Evolutionary conservation across 1,140 invertebrate genomes (phyloP).

Genomic region (Drosophila busckii): DNA sequence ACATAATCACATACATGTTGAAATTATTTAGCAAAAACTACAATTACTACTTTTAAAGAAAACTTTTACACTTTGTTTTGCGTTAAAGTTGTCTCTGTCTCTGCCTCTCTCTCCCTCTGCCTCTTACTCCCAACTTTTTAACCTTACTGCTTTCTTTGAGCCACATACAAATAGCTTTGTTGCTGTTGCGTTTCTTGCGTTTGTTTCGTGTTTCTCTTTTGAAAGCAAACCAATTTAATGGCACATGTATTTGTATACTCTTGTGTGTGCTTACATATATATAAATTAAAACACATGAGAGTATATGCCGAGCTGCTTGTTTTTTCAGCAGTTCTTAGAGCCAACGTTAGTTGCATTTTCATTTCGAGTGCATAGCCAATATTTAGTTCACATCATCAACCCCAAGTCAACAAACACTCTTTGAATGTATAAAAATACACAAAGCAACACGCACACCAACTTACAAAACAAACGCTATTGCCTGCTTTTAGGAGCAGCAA

Average conservation of each 20-base stretch:
- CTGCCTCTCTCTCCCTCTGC: slow-evolving; percentile 6
- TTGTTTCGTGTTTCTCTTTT: slow-evolving; percentile 31
- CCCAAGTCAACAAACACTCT: too few species aligned
- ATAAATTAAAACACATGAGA: slow-evolving; percentile 1
- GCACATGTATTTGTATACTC: slow-evolving; percentile 31
- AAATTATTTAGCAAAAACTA: not conserved
- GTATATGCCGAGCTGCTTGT: slow-evolving; percentile 32
- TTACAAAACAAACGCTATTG: too few species aligned
- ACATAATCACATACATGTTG: slow-evolving; percentile 1
- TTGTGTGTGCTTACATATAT: slow-evolving; percentile 17
- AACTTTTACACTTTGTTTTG: slow-evolving; percentile 31
- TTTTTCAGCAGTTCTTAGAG: slow-evolving; percentile 35
- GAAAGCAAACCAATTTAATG: slow-evolving; percentile 31
- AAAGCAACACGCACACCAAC: too few species aligned
- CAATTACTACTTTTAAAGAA: slow-evolving; percentile 11
- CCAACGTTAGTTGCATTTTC: slow-evolving; percentile 24
- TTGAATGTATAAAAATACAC: too few species aligned
- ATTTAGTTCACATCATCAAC: too few species aligned
- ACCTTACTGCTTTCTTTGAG: slow-evolving; percentile 17
- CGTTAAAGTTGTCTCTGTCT: slow-evolving; percentile 21
- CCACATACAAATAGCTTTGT: slow-evolving; percentile 23
- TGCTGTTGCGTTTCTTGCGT: slow-evolving; percentile 36
- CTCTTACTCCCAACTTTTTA: slow-evolving; percentile 15
- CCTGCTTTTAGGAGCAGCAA: too few species aligned
- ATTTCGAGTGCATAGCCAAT: too few species aligned